Evolutionary conservation across 2,888 invertebrate genomes (phyloP), one percentile per base, ranked within the genome.

Genomic region (Pegoplata infirma): DNA sequence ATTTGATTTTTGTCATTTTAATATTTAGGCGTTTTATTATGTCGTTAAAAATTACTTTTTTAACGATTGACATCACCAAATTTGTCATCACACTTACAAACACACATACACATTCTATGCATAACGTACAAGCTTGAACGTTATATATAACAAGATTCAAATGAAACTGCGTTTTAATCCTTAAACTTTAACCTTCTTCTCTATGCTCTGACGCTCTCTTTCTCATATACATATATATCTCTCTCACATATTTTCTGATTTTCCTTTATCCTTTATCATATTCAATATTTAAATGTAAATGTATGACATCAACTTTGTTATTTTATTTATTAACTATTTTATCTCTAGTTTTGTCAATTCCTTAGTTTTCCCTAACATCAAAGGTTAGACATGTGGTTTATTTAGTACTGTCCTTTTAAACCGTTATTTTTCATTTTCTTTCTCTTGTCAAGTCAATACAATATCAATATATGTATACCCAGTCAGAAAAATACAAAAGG

Each of bases 121-220:
- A 40, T 3, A 40, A 40, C 36, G 2, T 12, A 21, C 21, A 46
- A 46, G 47, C 28, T 63, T 49, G 28, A 36, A 19, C 5, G 36
- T 40, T 10, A 32, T 12, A n/a, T n/a, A 32, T 17, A 32, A 51
- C 59, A 10, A 66, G 51, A 49, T 71, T n/a, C n/a, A n/a, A n/a
- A n/a, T 71, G 66, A 72, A 75, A 49, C 75, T 79, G 46, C 66
- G 74, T 67, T 75, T 79, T 75, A 79, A 75, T 75, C 74, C 66
- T 61, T 75, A 72, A 76, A 76, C 25, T 59, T 58, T 59, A 59
- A 59, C 66, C 51, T 69, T 69, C 16, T 28, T 25, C 12, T 4
- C 16, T 17, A 1, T n/a, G 2, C 7, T 17, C 6, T 49, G 0
- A 6, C 8, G n/a, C 25, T 19, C 40, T 28, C 5, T 16, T 36